A percentile compares a stretch with the other conserved stretches of the same genome.
phyloP scores from a whole-genome alignment of 1,140 invertebrate genomes.

The Drosophila pandora region DNA sequence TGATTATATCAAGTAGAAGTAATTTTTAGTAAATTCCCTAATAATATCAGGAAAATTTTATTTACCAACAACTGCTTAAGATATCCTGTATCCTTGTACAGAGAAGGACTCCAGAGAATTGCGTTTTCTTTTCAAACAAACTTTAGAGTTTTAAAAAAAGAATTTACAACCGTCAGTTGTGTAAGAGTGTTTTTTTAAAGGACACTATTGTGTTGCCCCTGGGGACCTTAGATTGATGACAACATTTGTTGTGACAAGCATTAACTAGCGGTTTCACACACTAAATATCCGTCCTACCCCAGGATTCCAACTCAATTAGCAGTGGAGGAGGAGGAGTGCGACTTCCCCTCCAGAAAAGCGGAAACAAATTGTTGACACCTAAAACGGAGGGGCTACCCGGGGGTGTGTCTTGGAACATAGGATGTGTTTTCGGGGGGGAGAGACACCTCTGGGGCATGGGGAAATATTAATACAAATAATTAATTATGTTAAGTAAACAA shows the following conservation, averaged over 20 bases:
- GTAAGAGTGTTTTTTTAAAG: slow-evolving; percentile 56
- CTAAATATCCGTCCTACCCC: slow-evolving; percentile 3
- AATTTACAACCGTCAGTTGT: slow-evolving; percentile 68
- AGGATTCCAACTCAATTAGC: slow-evolving; percentile 51
- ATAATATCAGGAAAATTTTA: background rate
- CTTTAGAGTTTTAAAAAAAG: slow-evolving; percentile 7
- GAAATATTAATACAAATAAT: slow-evolving; percentile 75
- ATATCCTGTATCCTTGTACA: background rate
- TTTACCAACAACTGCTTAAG: background rate
- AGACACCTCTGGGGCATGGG: slow-evolving; percentile 11
- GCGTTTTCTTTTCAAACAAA: background rate
- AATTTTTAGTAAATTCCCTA: background rate
- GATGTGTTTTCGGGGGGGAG: background rate
- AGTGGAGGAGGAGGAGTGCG: slow-evolving; percentile 12
- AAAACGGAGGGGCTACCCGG: slow-evolving; percentile 35
- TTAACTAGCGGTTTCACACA: slow-evolving; percentile 78
- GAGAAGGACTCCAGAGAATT: slow-evolving; percentile 51
- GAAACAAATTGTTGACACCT: slow-evolving; percentile 68
- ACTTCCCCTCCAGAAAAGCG: slow-evolving; percentile 19
- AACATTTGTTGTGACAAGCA: slow-evolving; percentile 78
- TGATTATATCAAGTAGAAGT: no score
- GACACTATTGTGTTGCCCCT: slow-evolving; percentile 23
- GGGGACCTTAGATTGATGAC: slow-evolving; percentile 64
- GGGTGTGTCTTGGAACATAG: background rate
- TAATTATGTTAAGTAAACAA: slow-evolving; percentile 71